These are phyloP conservation scores for Cheilosia grossa DNA, from an alignment of 2,888 invertebrate species.

Conservation along the genomic window DNA sequence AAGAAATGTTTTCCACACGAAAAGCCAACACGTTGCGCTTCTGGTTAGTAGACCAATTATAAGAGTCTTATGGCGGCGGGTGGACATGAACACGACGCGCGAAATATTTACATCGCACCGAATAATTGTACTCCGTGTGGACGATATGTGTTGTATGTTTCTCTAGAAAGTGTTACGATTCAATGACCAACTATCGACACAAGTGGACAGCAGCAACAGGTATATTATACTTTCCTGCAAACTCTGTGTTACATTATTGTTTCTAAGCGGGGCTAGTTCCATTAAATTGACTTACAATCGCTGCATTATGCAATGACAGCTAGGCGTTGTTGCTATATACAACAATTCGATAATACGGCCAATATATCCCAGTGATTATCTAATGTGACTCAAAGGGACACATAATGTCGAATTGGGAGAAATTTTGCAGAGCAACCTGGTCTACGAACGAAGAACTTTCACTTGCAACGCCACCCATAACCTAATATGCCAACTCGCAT, in stretches of 20 bases:
- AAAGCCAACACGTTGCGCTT: slow-evolving; percentile 34
- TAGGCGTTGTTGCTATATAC: neutral
- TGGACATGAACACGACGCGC: slow-evolving; percentile 33
- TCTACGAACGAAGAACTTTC: slow-evolving; percentile 58
- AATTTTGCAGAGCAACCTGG: slow-evolving; percentile 36
- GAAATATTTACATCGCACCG: slow-evolving; percentile 39
- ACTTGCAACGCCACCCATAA: slow-evolving; percentile 61
- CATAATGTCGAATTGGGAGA: slow-evolving; percentile 47
- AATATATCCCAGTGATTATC: slow-evolving; percentile 21
- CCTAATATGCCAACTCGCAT: slow-evolving; percentile 58
- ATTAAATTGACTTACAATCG: slow-evolving; percentile 45
- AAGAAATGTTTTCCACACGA: slow-evolving; percentile 56
- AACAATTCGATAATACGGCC: neutral
- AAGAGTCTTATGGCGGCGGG: slow-evolving; percentile 7
- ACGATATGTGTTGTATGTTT: slow-evolving; percentile 34
- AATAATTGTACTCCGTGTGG: slow-evolving; percentile 34
- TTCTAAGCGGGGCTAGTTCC: slow-evolving; percentile 17
- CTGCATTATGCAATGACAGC: slow-evolving; percentile 51
- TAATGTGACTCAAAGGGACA: slow-evolving; percentile 40
- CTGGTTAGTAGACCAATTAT: slow-evolving; percentile 43
- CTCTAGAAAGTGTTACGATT: slow-evolving; percentile 68
- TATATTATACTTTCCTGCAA: slow-evolving; percentile 42
- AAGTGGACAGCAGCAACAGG: slow-evolving; percentile 61
- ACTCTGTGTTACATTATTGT: slow-evolving; percentile 57
- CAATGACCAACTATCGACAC: slow-evolving; percentile 51